A percentile compares a stretch with the other conserved stretches of the same genome.
Conservation (phyloP, 2,888 invertebrate genomes). For the Dolichomitus sp. region DNA sequence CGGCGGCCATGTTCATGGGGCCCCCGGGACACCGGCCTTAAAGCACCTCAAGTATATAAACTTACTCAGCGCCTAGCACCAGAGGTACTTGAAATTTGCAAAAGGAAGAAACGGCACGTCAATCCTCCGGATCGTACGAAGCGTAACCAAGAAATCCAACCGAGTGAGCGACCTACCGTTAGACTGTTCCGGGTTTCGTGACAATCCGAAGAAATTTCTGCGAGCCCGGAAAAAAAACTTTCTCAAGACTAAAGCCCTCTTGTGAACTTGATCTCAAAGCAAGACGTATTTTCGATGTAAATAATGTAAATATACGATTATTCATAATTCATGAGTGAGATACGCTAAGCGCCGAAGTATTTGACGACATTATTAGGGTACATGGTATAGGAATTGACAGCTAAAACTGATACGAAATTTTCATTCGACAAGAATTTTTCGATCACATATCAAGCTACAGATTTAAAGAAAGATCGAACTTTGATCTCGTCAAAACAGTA, state of each 20-base stretch:
- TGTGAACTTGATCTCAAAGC: conserved; percentile 74
- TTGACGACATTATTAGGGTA: conserved; percentile 5
- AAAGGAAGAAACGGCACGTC: not conserved
- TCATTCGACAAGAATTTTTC: not conserved
- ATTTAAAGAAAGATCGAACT: not conserved
- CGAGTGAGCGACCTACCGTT: not conserved
- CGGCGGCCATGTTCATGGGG: conserved; percentile 85
- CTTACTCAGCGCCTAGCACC: conserved; percentile 21
- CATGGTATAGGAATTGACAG: conserved; percentile 37
- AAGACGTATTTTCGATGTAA: conserved; percentile 76
- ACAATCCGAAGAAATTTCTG: not conserved
- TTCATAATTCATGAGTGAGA: conserved; percentile 40
- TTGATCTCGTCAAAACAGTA: not conserved
- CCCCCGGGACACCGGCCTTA: conserved; percentile 84
- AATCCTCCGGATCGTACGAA: not conserved
- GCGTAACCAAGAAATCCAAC: not conserved
- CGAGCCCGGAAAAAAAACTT: conserved; percentile 29
- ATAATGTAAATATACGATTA: conserved; percentile 79
- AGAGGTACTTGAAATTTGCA: conserved; percentile 6
- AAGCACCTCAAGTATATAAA: conserved; percentile 41
- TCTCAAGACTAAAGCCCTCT: conserved; percentile 34
- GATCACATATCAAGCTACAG: not conserved
- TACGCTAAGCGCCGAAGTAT: conserved; percentile 48
- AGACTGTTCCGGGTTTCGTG: not conserved
- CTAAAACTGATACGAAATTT: not conserved